Evolutionary conservation across 35 echinoderm and acorn worm genomes (phyloP).

Genomic region (Lytechinus variegatus): DNA sequence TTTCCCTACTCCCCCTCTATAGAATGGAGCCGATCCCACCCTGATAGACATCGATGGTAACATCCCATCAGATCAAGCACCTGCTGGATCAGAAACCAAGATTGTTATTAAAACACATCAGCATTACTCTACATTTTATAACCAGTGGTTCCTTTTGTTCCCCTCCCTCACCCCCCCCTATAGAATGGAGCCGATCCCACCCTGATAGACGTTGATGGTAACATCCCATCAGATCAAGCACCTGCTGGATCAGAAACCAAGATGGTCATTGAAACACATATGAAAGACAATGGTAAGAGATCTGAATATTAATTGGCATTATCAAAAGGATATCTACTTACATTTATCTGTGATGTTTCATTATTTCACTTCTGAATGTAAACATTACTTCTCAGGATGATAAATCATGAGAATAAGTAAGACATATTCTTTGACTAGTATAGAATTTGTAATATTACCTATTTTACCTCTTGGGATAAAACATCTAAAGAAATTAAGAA

Average conservation of each 20-base stretch:
- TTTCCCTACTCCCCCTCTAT: background rate
- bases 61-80: slow-evolving; percentile 75
- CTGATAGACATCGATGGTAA: slow-evolving; percentile 88
- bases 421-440: no score
- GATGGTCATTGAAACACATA: slow-evolving; percentile 75
- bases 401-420: no score
- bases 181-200: slow-evolving; percentile 92
- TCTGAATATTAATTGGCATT: background rate
- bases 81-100: slow-evolving; percentile 76
- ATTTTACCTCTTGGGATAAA: no score
- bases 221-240: slow-evolving; percentile 75
- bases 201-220: slow-evolving; percentile 85
- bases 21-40: slow-evolving; percentile 91
- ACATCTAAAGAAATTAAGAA: no score
- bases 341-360: background rate
- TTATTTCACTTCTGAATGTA: no score
- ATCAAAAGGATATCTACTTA: background rate
- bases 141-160: no score
- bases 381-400: no score
- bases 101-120: slow-evolving; percentile 75
- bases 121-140: no score
- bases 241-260: slow-evolving; percentile 76
- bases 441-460: no score
- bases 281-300: slow-evolving; percentile 78
- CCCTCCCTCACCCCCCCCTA: background rate